Conservation (phyloP, 2,888 invertebrate genomes). For the Catocala nupta region DNA sequence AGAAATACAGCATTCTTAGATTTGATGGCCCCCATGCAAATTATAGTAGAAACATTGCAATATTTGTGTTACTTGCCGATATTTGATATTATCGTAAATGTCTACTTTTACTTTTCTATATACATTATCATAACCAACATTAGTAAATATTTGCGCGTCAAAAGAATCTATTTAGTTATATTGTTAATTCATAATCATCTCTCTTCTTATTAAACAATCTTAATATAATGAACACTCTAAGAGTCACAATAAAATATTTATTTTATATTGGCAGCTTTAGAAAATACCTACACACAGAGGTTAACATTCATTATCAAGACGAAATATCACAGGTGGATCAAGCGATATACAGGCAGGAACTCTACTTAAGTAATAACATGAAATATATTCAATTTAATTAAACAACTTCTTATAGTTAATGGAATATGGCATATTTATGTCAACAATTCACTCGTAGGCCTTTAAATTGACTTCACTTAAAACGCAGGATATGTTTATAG, state of each 20-base stretch:
- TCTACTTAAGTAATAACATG: slow-evolving; percentile 72
- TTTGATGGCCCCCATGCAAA: slow-evolving; percentile 84
- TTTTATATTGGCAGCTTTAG: slow-evolving; percentile 71
- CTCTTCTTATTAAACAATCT: slow-evolving; percentile 50
- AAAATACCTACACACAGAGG: slow-evolving; percentile 64
- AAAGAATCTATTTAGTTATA: slow-evolving; percentile 29
- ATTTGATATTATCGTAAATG: slow-evolving; percentile 10
- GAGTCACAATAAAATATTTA: slow-evolving; percentile 61
- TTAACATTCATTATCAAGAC: slow-evolving; percentile 70
- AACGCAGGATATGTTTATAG: slow-evolving; percentile 72
- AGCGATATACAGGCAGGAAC: slow-evolving; percentile 85
- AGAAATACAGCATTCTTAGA: slow-evolving; percentile 76
- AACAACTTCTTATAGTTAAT: slow-evolving; percentile 58
- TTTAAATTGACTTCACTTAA: slow-evolving; percentile 80
- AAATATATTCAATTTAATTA: slow-evolving; percentile 59
- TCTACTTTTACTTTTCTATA: slow-evolving; percentile 36
- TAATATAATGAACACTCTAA: slow-evolving; percentile 70
- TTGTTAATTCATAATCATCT: slow-evolving; percentile 42
- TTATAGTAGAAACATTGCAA: slow-evolving; percentile 60
- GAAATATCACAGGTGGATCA: slow-evolving; percentile 84
- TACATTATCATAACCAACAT: slow-evolving; percentile 37
- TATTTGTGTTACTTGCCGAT: slow-evolving; percentile 30
- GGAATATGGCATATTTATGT: slow-evolving; percentile 61
- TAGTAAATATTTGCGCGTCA: slow-evolving; percentile 53
- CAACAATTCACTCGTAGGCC: slow-evolving; percentile 75